Base-by-base conservation (phyloP, 1,140 invertebrate genomes). In the Andrena cerasifolii region DNA sequence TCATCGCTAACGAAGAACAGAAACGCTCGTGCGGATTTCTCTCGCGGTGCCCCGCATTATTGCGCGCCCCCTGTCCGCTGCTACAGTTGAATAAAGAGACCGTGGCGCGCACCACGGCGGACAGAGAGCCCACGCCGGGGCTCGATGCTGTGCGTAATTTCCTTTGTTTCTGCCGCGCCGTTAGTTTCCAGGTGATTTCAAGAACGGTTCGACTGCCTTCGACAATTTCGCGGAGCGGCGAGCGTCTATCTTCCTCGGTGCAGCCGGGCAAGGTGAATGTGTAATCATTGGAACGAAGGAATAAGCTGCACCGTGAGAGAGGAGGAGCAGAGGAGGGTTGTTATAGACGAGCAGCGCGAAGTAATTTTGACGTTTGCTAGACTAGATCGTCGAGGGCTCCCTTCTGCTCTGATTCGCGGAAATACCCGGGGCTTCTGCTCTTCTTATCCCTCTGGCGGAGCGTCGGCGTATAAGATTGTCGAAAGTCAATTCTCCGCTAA, bases 121-220 rank as follows among this genome's bases (percentile, higher is more conserved):
- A 54, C 26, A 45, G 24, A 58, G 65, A 68, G 65, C 33, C 47
- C 58, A 62, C 26, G 59, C 68, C 59, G 31, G 43, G 68, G 51
- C 45, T 49, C 75, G 75, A 47, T 72, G 47, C 67, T 40, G 40
- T 68, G 77, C 78, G 78, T 79, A 85, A 85, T 87, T 81, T 80
- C 63, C 81, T 87, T 87, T 86, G 81, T 87, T 79, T 82, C 75
- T 62, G 14, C 77, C n/a, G 72, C 83, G 70, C 74, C 70, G 71
- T 82, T 73, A 77, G 70, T 82, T 77, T 84, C 63, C 65, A 71
- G 58, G 75, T 72, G 82, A 82, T 82, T 81, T 78, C 67, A 68
- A 65, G 74, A 86, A 72, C 73, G 51, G 61, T 79, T 79, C 79
- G 86, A 84, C 79, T 80, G 79, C 79, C 63, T 61, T 67, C 71